Percentiles rank a stretch among this genome's conserved stretches.
Conservation (phyloP, 2,888 invertebrate species). For the Monoplex corrugatus region DNA sequence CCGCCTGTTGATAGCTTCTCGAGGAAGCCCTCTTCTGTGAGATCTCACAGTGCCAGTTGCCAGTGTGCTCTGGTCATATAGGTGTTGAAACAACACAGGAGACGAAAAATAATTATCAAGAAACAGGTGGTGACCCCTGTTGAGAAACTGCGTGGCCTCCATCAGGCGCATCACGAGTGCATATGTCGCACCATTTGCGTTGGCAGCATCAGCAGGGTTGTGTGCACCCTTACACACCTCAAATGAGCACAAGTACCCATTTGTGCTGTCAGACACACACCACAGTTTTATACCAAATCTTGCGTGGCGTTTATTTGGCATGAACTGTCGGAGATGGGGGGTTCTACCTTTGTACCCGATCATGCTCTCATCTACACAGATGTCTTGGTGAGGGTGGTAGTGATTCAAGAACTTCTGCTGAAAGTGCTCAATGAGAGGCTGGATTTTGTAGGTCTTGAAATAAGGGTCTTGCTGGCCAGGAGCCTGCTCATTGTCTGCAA, state of each 20-base stretch:
- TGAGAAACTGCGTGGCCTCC: no score
- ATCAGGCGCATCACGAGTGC: no score
- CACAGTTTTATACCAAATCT: background rate
- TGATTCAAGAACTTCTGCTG: background rate
- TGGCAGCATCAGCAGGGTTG: no score
- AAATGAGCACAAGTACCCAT: background rate
- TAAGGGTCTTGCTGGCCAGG: background rate
- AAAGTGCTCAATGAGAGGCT: constrained; percentile 32
- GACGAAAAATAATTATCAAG: no score
- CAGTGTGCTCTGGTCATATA: no score
- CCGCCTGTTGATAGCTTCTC: no score
- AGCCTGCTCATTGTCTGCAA: background rate
- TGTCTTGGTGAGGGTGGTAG: background rate
- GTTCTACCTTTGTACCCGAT: constrained; percentile 26
- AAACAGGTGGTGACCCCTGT: no score
- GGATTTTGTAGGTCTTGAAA: constrained; percentile 16
- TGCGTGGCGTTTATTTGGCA: background rate
- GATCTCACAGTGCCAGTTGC: no score
- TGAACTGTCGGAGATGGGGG: background rate
- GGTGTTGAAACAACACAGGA: no score
- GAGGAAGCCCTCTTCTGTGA: no score
- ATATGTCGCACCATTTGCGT: no score
- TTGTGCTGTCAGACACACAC: background rate
- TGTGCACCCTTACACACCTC: background rate
- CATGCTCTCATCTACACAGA: constrained; percentile 43